Base-by-base conservation (phyloP, 1,140 invertebrate species). In the Batillaria attramentaria region DNA sequence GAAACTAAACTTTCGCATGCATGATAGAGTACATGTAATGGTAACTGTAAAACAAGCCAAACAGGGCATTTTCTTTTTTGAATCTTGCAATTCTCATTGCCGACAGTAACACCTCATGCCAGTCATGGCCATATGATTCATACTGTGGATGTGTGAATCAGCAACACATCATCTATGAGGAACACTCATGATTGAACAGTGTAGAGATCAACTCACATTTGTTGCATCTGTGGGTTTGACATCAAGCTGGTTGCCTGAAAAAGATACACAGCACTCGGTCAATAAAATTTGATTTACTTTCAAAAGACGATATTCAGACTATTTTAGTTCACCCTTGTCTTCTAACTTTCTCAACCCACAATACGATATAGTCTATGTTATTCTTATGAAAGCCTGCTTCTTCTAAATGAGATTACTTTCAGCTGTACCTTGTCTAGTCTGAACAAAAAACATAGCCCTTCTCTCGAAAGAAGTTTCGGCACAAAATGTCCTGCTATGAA, bases 191-290 rank as follows among this genome's bases (percentile, higher is more conserved):
- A 24, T 50, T 8, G 6, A 31, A 74, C 16, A 72, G 24, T 31
- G 24, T 35, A 69, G 37, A 69, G n/a, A 20, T 70, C 35, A 28
- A 85, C 89, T 86, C 86, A 90, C 89, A 90, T 90, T 77, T 87
- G 84, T 70, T 90, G 89, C 86, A 90, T 88, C 66, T 89, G 85
- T 81, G 89, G 89, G 78, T 89, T 90, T 20, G 84, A 84, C 87
- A 90, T 89, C 85, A 90, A 85, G n/a, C 74, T 83, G 37, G 87
- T 83, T 50, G 89, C 89, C 89, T 90, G 76, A 43, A 86, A 80
- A 69, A 69, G 79, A 69, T n/a, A n/a, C n/a, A n/a, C n/a, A n/a
- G n/a, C n/a, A n/a, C n/a, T n/a, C n/a, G n/a, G n/a, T n/a, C n/a
- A n/a, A n/a, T n/a, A n/a, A n/a, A n/a, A n/a, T n/a, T n/a, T n/a